phyloP scores from a whole-genome alignment of 2,888 invertebrate genomes.

The Tupiocoris notatus region DNA sequence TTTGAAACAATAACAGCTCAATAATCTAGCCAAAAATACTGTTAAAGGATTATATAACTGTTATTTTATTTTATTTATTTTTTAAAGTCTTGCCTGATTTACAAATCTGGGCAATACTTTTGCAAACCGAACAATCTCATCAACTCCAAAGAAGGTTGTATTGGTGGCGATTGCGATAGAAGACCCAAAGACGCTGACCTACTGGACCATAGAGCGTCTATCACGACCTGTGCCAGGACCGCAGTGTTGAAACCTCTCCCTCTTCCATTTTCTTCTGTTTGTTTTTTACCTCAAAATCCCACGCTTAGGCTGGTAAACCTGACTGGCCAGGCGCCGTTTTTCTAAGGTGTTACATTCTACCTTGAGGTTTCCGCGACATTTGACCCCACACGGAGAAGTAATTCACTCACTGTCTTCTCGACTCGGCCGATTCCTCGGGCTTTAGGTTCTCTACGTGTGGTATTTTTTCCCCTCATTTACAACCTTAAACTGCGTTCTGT shows the following conservation, averaged over 20 bases:
- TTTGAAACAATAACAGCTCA: too few relatives aligned
- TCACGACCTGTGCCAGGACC: neutral
- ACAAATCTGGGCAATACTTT: too few relatives aligned
- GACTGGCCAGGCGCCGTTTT: neutral
- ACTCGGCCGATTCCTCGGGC: neutral
- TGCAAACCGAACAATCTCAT: too few relatives aligned
- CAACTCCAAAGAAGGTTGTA: neutral
- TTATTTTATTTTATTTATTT: too few relatives aligned
- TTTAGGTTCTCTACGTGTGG: neutral
- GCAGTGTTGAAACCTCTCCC: neutral
- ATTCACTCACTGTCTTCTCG: constrained; percentile 30
- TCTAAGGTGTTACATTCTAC: neutral
- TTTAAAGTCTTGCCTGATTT: too few relatives aligned
- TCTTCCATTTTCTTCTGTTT: neutral
- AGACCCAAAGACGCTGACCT: neutral
- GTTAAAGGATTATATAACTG: too few relatives aligned
- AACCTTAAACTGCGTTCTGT: too few relatives aligned
- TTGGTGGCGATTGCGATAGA: neutral
- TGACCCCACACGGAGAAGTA: constrained; percentile 35
- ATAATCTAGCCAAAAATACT: too few relatives aligned
- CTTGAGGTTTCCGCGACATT: constrained; percentile 10
- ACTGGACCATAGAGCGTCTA: neutral
- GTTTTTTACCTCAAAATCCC: neutral
- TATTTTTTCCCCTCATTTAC: neutral
- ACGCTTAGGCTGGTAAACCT: neutral